phyloP scores from a whole-genome alignment of 2,888 invertebrate genomes.

The Craniophora ligustri region DNA sequence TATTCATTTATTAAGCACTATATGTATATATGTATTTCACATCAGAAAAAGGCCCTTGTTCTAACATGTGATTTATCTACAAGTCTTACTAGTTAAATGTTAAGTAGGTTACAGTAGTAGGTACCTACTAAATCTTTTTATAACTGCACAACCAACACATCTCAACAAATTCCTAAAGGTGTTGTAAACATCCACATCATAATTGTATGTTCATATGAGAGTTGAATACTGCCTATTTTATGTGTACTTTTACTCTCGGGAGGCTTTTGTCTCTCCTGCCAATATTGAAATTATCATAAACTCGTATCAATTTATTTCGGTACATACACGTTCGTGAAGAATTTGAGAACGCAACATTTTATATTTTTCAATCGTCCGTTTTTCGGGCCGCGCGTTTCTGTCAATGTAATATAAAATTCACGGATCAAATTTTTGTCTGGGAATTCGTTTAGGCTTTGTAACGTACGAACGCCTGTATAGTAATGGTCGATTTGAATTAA shows the following conservation, averaged over 20 bases:
- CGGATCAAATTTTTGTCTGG: conserved; percentile 18
- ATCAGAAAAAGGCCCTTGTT: too few species aligned
- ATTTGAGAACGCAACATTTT: too few species aligned
- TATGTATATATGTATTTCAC: too few species aligned
- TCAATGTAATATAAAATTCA: conserved; percentile 7
- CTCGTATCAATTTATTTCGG: conserved; percentile 20
- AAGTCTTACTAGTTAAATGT: too few species aligned
- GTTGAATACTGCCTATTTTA: conserved; percentile 37
- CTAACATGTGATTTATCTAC: too few species aligned
- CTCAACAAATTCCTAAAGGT: conserved; percentile 3
- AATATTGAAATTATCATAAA: conserved; percentile 44
- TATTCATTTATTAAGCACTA: too few species aligned
- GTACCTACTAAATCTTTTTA: too few species aligned
- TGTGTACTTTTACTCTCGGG: conserved; percentile 18
- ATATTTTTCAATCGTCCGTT: conserved; percentile 20
- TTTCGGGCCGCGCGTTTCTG: not conserved
- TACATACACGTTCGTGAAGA: too few species aligned
- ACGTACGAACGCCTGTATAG: conserved; percentile 10
- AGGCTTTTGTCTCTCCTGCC: conserved; percentile 23
- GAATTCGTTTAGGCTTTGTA: conserved; percentile 13
- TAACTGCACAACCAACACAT: too few species aligned
- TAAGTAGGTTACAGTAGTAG: too few species aligned
- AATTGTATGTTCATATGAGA: conserved; percentile 7
- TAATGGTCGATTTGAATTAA: conserved; percentile 5
- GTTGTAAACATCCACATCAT: conserved; percentile 9